Evolutionary conservation across 2,113 vertebrate genomes (phyloP).

Genomic region (Meleagris gallopavo): DNA sequence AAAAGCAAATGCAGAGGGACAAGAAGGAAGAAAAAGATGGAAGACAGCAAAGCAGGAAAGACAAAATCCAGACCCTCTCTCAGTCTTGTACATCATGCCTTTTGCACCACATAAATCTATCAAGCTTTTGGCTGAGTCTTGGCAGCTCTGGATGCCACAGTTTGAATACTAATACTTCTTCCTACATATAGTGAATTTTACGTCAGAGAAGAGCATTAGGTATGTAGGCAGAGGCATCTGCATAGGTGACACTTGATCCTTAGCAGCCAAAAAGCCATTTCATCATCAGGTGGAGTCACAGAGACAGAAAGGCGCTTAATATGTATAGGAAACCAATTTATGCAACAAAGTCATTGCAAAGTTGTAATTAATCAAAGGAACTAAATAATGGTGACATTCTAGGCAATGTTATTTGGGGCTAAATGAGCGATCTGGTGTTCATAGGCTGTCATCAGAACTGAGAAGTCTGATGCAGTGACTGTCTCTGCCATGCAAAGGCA

Average conservation of each 20-base stretch:
- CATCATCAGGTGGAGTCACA: neutral
- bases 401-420: constrained; percentile 41
- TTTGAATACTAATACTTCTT: constrained; percentile 37
- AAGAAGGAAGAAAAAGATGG: neutral
- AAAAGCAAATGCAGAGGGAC: constrained; percentile 8
- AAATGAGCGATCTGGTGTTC: constrained; percentile 41
- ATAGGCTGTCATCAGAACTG: constrained; percentile 37
- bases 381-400: constrained; percentile 49
- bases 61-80: constrained; percentile 42
- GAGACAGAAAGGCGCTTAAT: constrained; percentile 16
- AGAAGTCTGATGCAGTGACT: constrained; percentile 4
- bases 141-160: neutral
- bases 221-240: neutral
- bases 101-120: constrained; percentile 46
- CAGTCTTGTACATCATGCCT: neutral
- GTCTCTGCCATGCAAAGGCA: neutral
- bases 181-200: neutral
- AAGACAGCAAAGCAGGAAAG: neutral
- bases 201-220: neutral
- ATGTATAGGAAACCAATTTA: constrained; percentile 29
- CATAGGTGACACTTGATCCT: neutral
- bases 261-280: constrained; percentile 17
- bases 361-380: constrained; percentile 55
- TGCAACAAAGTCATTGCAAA: constrained; percentile 13
- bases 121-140: neutral